phyloP scores from a whole-genome alignment of 92 coral and sea anemone species.

The Umimayanthus chanpuru region DNA sequence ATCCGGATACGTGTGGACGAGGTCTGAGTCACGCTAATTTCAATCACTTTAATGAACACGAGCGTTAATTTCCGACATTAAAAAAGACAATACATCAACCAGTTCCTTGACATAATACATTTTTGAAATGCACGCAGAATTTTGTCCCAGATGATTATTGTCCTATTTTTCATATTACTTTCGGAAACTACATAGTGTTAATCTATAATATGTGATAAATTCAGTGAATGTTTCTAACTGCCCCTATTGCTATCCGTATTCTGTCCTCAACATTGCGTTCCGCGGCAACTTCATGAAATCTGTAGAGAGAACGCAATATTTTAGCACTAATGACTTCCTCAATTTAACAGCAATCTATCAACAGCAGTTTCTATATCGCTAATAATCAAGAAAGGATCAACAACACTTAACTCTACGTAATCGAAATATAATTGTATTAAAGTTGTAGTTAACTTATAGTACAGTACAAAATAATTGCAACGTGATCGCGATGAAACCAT shows the following conservation, averaged over 20 bases:
- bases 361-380: too few relatives aligned
- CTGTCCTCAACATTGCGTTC: slow-evolving; percentile 89
- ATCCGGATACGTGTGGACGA: too few relatives aligned
- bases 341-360: too few relatives aligned
- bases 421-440: too few relatives aligned
- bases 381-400: too few relatives aligned
- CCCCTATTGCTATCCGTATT: slow-evolving; percentile 80
- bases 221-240: slow-evolving; percentile 74
- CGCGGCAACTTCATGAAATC: slow-evolving; percentile 93
- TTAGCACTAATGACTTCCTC: neutral
- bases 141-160: neutral
- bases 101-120: too few relatives aligned
- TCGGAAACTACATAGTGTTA: neutral
- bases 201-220: neutral
- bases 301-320: slow-evolving; percentile 20
- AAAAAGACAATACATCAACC: neutral
- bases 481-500: too few relatives aligned
- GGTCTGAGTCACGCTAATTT: neutral
- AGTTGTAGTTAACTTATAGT: too few relatives aligned
- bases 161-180: too few relatives aligned
- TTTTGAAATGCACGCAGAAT: neutral
- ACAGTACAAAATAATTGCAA: too few relatives aligned
- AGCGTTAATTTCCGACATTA: neutral
- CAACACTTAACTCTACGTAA: too few relatives aligned
- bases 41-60: neutral